Conservation (phyloP, 2,888 invertebrate species). For the Amblyjoppa fuscipennis region DNA sequence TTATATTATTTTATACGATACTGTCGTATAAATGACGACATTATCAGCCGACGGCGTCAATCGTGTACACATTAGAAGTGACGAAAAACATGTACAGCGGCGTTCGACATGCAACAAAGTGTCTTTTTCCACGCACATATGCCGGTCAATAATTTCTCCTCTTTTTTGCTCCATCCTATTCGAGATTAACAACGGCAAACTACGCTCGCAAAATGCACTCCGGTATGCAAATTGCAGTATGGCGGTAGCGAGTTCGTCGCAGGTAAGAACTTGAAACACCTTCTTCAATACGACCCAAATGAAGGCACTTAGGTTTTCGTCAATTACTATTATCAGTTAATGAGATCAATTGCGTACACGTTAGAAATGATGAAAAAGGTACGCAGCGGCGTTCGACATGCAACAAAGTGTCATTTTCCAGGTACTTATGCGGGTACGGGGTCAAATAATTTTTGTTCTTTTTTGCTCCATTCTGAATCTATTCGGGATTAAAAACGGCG, state of each 20-base stretch:
- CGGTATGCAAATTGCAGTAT: background rate
- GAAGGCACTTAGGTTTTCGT: background rate
- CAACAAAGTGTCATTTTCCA: background rate
- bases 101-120: background rate
- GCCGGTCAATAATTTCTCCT: background rate
- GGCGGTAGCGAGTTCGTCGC: background rate
- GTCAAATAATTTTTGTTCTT: background rate
- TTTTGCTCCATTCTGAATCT: background rate
- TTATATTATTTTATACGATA: too few species aligned
- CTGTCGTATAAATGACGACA: too few species aligned
- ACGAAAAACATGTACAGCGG: background rate
- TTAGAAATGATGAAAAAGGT: background rate
- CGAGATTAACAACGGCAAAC: background rate
- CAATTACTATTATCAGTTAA: background rate
- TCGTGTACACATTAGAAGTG: background rate
- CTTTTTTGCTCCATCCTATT: background rate
- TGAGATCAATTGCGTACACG: background rate
- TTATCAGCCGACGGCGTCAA: background rate
- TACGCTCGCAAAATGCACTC: background rate
- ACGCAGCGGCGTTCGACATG: background rate
- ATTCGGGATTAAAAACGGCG: background rate
- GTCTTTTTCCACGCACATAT: background rate
- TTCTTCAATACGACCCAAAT: background rate
- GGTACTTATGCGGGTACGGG: background rate
- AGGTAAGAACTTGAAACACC: background rate